Percentiles rank a stretch among this genome's conserved stretches.
phyloP scores from a whole-genome alignment of 2,113 vertebrate species.

The Uria aalge region DNA sequence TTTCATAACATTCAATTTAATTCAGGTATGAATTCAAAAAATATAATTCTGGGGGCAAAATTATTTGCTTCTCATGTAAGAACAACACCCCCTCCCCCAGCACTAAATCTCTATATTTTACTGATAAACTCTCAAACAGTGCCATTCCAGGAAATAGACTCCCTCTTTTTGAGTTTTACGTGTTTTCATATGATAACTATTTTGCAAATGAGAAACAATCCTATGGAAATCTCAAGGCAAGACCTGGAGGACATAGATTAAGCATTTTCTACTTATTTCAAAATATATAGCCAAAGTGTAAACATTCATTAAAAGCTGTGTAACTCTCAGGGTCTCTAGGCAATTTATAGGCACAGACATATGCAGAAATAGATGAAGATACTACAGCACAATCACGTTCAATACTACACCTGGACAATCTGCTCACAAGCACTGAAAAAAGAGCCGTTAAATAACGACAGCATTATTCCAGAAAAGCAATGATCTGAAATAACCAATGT shows the following conservation, averaged over 20 bases:
- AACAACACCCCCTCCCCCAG: neutral
- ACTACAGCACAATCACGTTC: neutral
- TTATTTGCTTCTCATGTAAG: neutral
- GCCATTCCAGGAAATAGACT: neutral
- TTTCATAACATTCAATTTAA: neutral
- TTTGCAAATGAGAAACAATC: neutral
- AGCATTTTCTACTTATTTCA: neutral
- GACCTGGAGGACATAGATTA: neutral
- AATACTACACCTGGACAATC: neutral
- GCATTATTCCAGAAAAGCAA: neutral
- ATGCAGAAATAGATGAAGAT: neutral
- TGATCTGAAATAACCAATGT: neutral
- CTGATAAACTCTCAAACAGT: neutral
- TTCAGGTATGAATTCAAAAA: neutral
- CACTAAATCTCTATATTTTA: neutral
- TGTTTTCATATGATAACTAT: neutral
- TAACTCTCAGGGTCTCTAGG: neutral
- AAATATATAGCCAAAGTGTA: neutral
- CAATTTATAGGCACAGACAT: neutral
- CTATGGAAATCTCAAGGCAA: neutral
- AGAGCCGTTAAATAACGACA: neutral
- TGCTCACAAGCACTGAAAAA: neutral
- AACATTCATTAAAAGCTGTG: neutral
- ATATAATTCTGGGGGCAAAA: neutral
- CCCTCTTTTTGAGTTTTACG: neutral